Evolutionary conservation across 2,113 vertebrate genomes (phyloP).

Genomic region (Bubo scandiacus): DNA sequence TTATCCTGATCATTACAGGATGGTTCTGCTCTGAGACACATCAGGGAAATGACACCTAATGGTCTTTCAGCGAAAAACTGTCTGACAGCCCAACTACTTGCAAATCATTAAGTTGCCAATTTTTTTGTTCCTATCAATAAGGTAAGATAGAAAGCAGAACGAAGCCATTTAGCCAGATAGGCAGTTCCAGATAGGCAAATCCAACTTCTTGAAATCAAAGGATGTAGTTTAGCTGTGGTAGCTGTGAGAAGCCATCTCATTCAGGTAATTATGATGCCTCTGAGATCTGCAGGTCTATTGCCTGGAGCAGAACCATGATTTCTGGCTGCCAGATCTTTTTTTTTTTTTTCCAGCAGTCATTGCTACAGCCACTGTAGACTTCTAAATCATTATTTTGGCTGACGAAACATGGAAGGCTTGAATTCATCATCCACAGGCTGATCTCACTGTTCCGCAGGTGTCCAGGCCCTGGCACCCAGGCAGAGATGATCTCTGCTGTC

Average conservation of each 20-base stretch:
- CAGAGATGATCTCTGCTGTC: background rate
- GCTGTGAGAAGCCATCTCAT: background rate
- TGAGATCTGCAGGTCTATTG: background rate
- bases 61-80: background rate
- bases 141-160: background rate
- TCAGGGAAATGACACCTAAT: background rate
- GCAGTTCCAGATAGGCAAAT: background rate
- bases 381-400: conserved; percentile 2
- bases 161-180: background rate
- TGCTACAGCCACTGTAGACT: background rate
- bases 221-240: background rate
- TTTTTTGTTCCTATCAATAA: conserved; percentile 4
- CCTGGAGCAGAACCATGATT: background rate
- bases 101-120: background rate
- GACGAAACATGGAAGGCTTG: background rate
- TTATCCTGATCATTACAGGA: background rate
- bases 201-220: background rate
- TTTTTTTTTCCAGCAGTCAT: background rate
- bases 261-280: background rate
- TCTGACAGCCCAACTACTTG: background rate
- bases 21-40: background rate
- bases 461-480: background rate
- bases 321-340: background rate
- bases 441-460: background rate
- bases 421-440: background rate